Conservation (phyloP, 23 tunicate species). For the Botrylloides violaceus region DNA sequence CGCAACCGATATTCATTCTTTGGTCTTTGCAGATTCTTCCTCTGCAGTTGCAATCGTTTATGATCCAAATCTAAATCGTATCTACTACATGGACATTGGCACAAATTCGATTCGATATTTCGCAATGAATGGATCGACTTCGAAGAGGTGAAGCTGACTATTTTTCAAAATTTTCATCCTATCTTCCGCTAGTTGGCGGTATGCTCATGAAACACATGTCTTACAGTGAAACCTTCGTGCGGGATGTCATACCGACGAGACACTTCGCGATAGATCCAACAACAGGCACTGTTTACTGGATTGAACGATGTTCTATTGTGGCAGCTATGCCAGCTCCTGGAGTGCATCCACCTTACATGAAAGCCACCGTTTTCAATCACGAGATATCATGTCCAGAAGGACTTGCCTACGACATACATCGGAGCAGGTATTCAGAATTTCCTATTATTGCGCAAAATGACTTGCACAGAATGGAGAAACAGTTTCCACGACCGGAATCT, state of each 20-base stretch:
- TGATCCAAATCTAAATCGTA: background rate
- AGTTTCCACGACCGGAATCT: too few species aligned
- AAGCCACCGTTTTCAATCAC: background rate
- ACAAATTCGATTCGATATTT: background rate
- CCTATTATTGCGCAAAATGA: too few species aligned
- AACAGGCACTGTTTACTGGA: slow-evolving; percentile 11
- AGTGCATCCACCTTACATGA: background rate
- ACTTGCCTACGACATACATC: slow-evolving; percentile 9
- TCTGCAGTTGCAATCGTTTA: slow-evolving; percentile 10
- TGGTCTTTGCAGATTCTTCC: background rate
- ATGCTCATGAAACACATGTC: too few species aligned
- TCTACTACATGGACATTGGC: background rate
- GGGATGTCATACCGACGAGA: background rate
- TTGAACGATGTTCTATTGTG: background rate
- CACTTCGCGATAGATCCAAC: slow-evolving; percentile 15
- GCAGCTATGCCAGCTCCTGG: background rate
- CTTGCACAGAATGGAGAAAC: too few species aligned
- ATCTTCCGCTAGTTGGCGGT: too few species aligned
- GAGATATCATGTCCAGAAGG: slow-evolving; percentile 2
- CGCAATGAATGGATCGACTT: background rate
- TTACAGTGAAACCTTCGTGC: background rate
- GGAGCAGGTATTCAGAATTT: background rate
- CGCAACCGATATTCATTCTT: background rate
- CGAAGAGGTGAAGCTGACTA: slow-evolving; percentile 7
- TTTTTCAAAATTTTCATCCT: too few species aligned